A percentile compares a stretch with the other conserved stretches of the same genome.
These are phyloP conservation scores for Sminthurinus signatus DNA, from an alignment of 1,140 invertebrate genomes.

Conservation along the genomic window DNA sequence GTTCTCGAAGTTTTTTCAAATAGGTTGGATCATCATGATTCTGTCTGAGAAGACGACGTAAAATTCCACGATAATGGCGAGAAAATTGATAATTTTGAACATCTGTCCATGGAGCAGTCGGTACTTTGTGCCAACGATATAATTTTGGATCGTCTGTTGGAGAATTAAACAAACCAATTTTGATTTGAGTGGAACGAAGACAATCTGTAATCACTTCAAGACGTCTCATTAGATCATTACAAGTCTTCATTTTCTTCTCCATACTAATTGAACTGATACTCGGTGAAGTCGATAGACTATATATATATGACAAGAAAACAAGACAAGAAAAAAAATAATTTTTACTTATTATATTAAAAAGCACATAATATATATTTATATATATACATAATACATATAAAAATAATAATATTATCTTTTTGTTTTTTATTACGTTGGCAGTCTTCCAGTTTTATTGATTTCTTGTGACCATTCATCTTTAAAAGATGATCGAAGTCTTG, in stretches of 20 bases:
- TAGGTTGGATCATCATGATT: not conserved
- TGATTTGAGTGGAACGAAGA: slow-evolving; percentile 57
- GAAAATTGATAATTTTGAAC: slow-evolving; percentile 18
- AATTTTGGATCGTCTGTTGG: slow-evolving; percentile 29
- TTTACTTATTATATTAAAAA: slow-evolving; percentile 26
- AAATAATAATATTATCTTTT: too few species aligned
- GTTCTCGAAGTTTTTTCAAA: not conserved
- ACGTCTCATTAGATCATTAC: slow-evolving; percentile 6
- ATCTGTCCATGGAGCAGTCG: slow-evolving; percentile 6
- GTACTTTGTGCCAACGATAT: slow-evolving; percentile 24
- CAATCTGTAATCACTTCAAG: slow-evolving; percentile 12
- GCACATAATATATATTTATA: slow-evolving; percentile 1
- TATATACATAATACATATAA: too few species aligned
- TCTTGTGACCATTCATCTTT: slow-evolving; percentile 77
- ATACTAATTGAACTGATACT: too few species aligned
- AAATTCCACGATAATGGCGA: slow-evolving; percentile 18
- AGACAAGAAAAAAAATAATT: slow-evolving; percentile 11
- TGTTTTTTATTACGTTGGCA: slow-evolving; percentile 54
- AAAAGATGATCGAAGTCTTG: slow-evolving; percentile 59
- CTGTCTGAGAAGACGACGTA: slow-evolving; percentile 19
- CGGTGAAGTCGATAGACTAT: too few species aligned
- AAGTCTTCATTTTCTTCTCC: not conserved
- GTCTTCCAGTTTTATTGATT: slow-evolving; percentile 72
- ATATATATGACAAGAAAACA: too few species aligned
- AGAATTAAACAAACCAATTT: slow-evolving; percentile 65